Conservation (phyloP, 2,113 vertebrate genomes). For the Anguilla rostrata region DNA sequence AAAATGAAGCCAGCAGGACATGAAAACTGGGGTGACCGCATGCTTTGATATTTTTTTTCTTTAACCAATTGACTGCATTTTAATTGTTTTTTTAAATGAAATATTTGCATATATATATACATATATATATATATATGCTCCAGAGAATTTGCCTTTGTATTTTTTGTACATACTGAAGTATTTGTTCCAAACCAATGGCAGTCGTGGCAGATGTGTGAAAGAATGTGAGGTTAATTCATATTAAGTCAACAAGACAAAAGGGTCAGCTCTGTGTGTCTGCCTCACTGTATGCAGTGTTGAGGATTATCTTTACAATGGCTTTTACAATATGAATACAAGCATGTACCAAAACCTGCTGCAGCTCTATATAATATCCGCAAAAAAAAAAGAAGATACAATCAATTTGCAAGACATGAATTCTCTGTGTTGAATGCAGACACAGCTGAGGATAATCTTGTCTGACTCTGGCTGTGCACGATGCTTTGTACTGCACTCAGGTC, state of each 20-base stretch:
- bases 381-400: slow-evolving; percentile 56
- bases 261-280: slow-evolving; percentile 80
- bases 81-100: slow-evolving; percentile 66
- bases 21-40: slow-evolving; percentile 58
- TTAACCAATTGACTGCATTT: slow-evolving; percentile 66
- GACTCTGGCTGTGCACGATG: slow-evolving; percentile 32
- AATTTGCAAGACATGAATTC: slow-evolving; percentile 70
- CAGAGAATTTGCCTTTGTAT: slow-evolving; percentile 75
- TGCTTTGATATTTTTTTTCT: slow-evolving; percentile 61
- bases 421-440: slow-evolving; percentile 75
- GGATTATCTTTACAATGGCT: slow-evolving; percentile 72
- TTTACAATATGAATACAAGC: slow-evolving; percentile 68
- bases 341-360: slow-evolving; percentile 84
- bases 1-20: slow-evolving; percentile 30
- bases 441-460: slow-evolving; percentile 31
- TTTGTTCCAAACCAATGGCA: slow-evolving; percentile 43
- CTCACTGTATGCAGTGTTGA: slow-evolving; percentile 72
- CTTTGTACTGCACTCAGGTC: neutral
- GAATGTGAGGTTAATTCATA: slow-evolving; percentile 71
- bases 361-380: slow-evolving; percentile 83
- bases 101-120: slow-evolving; percentile 52
- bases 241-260: slow-evolving; percentile 51
- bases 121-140: slow-evolving; percentile 46
- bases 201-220: slow-evolving; percentile 60
- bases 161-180: slow-evolving; percentile 73